Evolutionary conservation across 2,113 vertebrate species (phyloP).

Genomic region (Copsychus sechellarum): DNA sequence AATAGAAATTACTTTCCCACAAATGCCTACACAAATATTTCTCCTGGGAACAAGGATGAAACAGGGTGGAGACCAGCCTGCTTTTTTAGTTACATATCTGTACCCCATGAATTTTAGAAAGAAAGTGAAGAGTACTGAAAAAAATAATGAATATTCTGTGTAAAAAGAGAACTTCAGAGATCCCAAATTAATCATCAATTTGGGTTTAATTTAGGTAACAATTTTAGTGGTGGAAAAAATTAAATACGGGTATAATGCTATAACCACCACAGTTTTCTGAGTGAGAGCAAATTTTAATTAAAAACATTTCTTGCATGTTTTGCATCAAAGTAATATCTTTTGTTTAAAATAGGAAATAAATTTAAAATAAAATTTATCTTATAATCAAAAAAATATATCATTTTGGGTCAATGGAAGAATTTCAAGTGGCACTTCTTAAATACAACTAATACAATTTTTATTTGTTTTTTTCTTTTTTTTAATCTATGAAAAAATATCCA

Average conservation of each 20-base stretch:
- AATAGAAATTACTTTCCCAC: not conserved
- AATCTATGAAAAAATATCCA: not conserved
- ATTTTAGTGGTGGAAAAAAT: not conserved
- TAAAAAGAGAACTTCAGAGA: not conserved
- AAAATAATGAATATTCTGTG: not conserved
- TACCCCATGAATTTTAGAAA: not conserved
- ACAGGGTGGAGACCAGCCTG: not conserved
- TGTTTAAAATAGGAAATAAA: not conserved
- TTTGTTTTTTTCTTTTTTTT: not conserved
- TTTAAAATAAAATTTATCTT: not conserved
- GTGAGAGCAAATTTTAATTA: not conserved
- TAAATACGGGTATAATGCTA: not conserved
- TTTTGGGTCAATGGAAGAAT: not conserved
- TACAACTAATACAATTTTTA: not conserved
- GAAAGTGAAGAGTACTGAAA: not conserved
- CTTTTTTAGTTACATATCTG: not conserved
- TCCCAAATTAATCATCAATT: not conserved
- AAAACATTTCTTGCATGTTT: not conserved
- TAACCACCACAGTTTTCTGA: not conserved
- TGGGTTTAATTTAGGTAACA: not conserved
- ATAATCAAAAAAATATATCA: fast-evolving
- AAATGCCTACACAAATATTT: not conserved
- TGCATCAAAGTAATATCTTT: not conserved
- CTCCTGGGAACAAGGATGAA: not conserved
- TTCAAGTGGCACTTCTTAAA: not conserved